phyloP scores from a whole-genome alignment of 2,888 invertebrate genomes.

The Clivina fossor region DNA sequence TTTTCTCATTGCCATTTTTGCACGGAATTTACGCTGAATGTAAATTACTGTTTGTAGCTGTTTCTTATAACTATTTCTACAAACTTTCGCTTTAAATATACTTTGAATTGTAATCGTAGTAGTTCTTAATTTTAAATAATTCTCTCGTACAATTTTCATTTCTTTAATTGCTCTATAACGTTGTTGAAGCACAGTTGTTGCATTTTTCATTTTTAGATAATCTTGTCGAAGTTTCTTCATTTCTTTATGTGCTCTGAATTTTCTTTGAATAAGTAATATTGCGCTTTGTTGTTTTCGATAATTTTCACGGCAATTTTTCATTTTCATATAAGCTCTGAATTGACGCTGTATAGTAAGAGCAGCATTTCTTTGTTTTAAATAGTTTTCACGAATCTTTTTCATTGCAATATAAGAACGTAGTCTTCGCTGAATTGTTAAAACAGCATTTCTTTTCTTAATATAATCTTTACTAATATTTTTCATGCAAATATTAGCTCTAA shows the following conservation, averaged over 20 bases:
- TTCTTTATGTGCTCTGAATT: conserved; percentile 50
- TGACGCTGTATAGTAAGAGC: conserved; percentile 44
- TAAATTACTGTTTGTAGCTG: conserved; percentile 41
- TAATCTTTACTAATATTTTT: conserved; percentile 40
- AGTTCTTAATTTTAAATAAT: conserved; percentile 42
- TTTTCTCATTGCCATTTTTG: conserved; percentile 47
- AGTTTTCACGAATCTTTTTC: conserved; percentile 44
- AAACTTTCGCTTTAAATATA: no score
- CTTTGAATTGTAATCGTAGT: conserved; percentile 53
- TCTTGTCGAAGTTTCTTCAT: conserved; percentile 46
- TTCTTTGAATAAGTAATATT: conserved; percentile 51
- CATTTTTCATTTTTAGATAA: conserved; percentile 47
- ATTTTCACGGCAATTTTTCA: conserved; percentile 48
- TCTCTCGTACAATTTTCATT: conserved; percentile 35
- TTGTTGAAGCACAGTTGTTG: conserved; percentile 52
- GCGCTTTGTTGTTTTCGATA: conserved; percentile 48
- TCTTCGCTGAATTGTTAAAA: conserved; percentile 42
- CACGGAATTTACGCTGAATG: conserved; percentile 50
- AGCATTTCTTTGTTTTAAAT: conserved; percentile 45
- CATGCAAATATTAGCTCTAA: conserved; percentile 47
- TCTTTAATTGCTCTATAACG: conserved; percentile 51
- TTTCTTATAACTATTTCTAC: conserved; percentile 26
- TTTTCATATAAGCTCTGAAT: conserved; percentile 39
- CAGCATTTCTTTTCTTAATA: conserved; percentile 38
- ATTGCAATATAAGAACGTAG: conserved; percentile 48